Conservation (phyloP, 2,888 invertebrate genomes). For the Aphidius colemani region DNA sequence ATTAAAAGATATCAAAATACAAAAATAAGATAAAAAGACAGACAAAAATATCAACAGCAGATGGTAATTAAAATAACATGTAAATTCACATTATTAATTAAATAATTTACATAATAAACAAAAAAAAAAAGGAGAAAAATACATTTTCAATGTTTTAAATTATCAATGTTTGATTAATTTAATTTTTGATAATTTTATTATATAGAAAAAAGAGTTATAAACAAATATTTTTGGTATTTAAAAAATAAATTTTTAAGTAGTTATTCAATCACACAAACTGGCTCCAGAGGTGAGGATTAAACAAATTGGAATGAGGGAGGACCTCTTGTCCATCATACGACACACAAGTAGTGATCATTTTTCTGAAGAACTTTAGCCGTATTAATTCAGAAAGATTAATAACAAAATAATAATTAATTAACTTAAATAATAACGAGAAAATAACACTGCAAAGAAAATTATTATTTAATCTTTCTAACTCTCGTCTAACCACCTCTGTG, state of each 20-base stretch:
- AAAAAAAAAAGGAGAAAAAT: too few relatives aligned
- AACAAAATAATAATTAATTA: background rate
- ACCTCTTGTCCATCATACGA: conserved; percentile 74
- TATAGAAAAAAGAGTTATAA: background rate
- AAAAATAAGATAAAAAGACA: too few relatives aligned
- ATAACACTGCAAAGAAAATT: background rate
- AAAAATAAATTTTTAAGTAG: conserved; percentile 19
- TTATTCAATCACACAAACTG: conserved; percentile 61
- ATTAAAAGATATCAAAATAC: too few relatives aligned
- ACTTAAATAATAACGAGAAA: too few relatives aligned
- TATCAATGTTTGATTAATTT: too few relatives aligned
- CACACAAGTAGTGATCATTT: conserved; percentile 81
- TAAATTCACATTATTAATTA: too few relatives aligned
- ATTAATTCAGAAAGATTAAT: background rate
- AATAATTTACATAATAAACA: too few relatives aligned
- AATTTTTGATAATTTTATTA: background rate
- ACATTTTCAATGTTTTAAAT: too few relatives aligned
- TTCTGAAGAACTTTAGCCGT: conserved; percentile 66
- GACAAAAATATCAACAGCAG: too few relatives aligned
- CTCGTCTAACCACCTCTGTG: background rate
- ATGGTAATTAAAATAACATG: too few relatives aligned
- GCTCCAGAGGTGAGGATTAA: conserved; percentile 67
- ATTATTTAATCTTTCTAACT: background rate
- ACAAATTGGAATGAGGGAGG: conserved; percentile 77
- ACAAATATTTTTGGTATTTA: background rate